Evolutionary conservation across 2,797 vertebrate species (phyloP).

Genomic region (Chelon labrosus): DNA sequence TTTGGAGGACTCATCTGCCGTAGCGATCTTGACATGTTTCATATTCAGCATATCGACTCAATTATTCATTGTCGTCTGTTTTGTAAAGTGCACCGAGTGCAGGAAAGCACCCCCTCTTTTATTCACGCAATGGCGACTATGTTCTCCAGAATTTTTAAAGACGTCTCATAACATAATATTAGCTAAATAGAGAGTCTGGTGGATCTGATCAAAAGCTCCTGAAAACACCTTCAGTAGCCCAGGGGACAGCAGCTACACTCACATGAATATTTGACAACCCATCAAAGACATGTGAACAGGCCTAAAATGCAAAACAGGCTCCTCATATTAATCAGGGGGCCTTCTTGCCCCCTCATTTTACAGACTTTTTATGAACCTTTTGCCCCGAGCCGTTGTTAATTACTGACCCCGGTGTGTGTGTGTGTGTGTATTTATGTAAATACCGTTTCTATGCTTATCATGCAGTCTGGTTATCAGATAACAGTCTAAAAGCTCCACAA

Average conservation of each 20-base stretch:
- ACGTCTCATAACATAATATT: background rate
- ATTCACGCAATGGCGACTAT: too few relatives aligned
- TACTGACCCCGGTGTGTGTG: slow-evolving; percentile 45
- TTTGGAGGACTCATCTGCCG: too few relatives aligned
- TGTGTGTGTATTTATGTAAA: slow-evolving; percentile 42
- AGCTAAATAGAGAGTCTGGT: background rate
- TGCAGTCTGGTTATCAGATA: slow-evolving; percentile 50
- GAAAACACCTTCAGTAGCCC: slow-evolving; percentile 44
- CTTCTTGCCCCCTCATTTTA: slow-evolving; percentile 42
- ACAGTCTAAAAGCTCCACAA: slow-evolving; percentile 13
- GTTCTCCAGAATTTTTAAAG: background rate
- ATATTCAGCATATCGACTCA: background rate
- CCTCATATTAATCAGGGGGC: slow-evolving; percentile 45
- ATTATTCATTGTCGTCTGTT: background rate
- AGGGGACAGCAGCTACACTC: slow-evolving; percentile 41
- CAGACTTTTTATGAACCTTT: slow-evolving; percentile 51
- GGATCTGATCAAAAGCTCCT: slow-evolving; percentile 55
- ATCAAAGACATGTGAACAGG: slow-evolving; percentile 55
- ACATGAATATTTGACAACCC: slow-evolving; percentile 64
- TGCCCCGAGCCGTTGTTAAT: slow-evolving; percentile 55
- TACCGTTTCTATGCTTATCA: slow-evolving; percentile 45
- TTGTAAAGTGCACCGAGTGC: background rate
- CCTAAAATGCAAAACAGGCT: slow-evolving; percentile 59
- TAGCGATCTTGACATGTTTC: background rate
- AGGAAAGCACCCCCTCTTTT: background rate